Percentiles rank a stretch among this genome's conserved stretches.
Evolutionary conservation across 1,140 invertebrate species (phyloP).

Genomic region (Drosophila burlai): DNA sequence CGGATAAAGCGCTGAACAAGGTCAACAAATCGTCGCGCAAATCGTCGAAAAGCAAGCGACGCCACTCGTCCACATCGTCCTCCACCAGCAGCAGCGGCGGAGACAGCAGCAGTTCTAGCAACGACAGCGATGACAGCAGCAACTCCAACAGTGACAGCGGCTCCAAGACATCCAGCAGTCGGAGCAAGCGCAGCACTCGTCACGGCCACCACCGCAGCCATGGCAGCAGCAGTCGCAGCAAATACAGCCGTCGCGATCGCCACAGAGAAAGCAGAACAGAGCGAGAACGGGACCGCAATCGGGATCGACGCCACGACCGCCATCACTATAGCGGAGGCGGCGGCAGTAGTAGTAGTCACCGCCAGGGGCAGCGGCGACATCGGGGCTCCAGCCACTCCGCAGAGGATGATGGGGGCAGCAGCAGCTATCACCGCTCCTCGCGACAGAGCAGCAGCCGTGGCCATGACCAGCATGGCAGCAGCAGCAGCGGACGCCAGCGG

Average conservation of each 20-base stretch:
- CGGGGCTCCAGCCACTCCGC: constrained; percentile 58
- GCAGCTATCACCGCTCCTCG: constrained; percentile 35
- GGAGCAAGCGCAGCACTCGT: constrained; percentile 33
- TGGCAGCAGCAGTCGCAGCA: constrained; percentile 31
- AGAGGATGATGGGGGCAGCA: constrained; percentile 45
- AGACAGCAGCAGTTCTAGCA: constrained; percentile 43
- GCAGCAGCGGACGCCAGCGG: constrained; percentile 41
- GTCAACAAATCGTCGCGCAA: constrained; percentile 57
- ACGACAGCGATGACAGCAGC: constrained; percentile 30
- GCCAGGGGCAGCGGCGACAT: constrained; percentile 9
- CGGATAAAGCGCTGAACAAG: constrained; percentile 68
- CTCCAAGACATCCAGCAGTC: constrained; percentile 52
- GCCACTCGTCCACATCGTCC: constrained; percentile 53
- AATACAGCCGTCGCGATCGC: constrained; percentile 39
- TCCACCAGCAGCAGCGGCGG: constrained; percentile 56
- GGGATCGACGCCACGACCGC: constrained; percentile 18
- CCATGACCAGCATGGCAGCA: constrained; percentile 31
- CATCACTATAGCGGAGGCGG: constrained; percentile 24
- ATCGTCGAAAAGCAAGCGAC: constrained; percentile 40
- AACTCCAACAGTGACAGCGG: constrained; percentile 43
- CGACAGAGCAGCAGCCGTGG: constrained; percentile 48
- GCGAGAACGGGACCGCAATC: constrained; percentile 24
- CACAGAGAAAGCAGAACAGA: constrained; percentile 31
- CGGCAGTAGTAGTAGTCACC: constrained; percentile 16
- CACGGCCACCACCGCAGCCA: constrained; percentile 34